phyloP scores from a whole-genome alignment of 2,888 invertebrate genomes.

The Tromatobia lineatoria region DNA sequence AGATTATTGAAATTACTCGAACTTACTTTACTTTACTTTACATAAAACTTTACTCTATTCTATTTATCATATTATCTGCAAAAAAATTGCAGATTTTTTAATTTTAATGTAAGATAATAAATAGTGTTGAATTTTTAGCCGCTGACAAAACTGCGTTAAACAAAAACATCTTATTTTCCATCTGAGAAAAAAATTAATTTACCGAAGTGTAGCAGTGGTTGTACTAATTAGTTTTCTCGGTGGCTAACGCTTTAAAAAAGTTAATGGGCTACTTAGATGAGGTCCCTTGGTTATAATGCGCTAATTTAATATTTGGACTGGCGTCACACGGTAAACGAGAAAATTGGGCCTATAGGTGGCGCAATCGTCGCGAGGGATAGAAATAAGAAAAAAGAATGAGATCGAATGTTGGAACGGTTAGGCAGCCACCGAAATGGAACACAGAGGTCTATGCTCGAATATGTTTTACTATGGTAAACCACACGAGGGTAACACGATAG shows the following conservation, averaged over 20 bases:
- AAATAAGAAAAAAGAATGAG: not conserved
- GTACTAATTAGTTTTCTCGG: not conserved
- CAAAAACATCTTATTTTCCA: too few species aligned
- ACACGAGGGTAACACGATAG: constrained; percentile 79
- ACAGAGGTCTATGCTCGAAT: not conserved
- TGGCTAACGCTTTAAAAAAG: constrained; percentile 4
- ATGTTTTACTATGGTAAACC: constrained; percentile 27
- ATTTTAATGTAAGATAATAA: too few species aligned
- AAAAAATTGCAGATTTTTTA: too few species aligned
- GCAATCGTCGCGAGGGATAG: not conserved
- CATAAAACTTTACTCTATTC: too few species aligned
- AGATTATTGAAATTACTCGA: too few species aligned
- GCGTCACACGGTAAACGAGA: constrained; percentile 53
- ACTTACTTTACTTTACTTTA: too few species aligned
- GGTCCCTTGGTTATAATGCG: constrained; percentile 50
- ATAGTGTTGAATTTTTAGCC: too few species aligned
- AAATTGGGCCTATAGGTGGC: constrained; percentile 76
- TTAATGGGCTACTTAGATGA: not conserved
- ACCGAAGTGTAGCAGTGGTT: not conserved
- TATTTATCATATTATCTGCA: too few species aligned
- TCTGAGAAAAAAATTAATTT: too few species aligned
- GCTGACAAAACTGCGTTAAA: too few species aligned
- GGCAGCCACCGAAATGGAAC: not conserved
- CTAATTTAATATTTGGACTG: constrained; percentile 74
- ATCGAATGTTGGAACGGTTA: not conserved